Evolutionary conservation across 2,113 vertebrate genomes (phyloP).

Genomic region (Pimephales promelas): DNA sequence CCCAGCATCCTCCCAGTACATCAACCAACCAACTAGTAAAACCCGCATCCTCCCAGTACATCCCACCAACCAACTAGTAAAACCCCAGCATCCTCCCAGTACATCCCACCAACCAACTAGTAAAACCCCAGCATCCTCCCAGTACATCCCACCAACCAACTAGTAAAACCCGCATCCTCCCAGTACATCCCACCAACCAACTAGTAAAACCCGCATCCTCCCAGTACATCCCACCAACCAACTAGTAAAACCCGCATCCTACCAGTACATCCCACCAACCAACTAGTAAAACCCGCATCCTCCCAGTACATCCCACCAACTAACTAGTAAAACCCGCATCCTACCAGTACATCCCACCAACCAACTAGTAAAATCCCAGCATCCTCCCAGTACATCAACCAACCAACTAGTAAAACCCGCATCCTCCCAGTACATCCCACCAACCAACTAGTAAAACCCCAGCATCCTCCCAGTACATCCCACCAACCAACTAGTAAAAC

Average conservation of each 20-base stretch:
- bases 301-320: background rate
- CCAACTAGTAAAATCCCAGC: too few relatives aligned
- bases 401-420: background rate
- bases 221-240: background rate
- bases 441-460: background rate
- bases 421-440: background rate
- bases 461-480: background rate
- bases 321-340: background rate
- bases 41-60: background rate
- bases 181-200: background rate
- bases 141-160: background rate
- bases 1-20: background rate
- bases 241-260: background rate
- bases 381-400: background rate
- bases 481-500: background rate
- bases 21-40: background rate
- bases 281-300: background rate
- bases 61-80: background rate
- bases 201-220: background rate
- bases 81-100: background rate
- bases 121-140: background rate
- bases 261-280: background rate
- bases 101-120: background rate
- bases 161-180: background rate
- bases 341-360: too few relatives aligned